Percentiles rank a stretch among this genome's conserved stretches.
These are phyloP conservation scores for Gari tellinella DNA, from an alignment of 2,888 invertebrate species.

Conservation along the genomic window DNA sequence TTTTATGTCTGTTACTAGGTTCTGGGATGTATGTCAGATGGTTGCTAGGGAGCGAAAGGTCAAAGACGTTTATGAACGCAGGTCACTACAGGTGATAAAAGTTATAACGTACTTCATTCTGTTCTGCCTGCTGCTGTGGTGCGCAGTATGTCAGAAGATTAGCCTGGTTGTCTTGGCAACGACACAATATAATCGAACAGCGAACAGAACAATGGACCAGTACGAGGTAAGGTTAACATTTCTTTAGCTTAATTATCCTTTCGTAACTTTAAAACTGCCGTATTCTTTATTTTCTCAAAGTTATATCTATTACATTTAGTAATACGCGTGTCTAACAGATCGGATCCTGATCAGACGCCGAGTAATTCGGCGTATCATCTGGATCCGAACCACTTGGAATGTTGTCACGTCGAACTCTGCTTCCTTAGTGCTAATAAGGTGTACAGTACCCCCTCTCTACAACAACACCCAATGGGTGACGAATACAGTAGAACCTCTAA, in stretches of 20 bases:
- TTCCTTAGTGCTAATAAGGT: too few species aligned
- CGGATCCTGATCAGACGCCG: too few species aligned
- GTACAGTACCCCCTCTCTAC: too few species aligned
- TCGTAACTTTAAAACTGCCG: neutral
- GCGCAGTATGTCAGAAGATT: conserved; percentile 94
- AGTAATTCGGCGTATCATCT: too few species aligned
- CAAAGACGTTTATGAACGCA: conserved; percentile 64
- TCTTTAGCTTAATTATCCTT: neutral
- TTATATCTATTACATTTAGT: too few species aligned
- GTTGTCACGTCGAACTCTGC: too few species aligned
- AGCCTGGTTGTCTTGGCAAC: conserved; percentile 84
- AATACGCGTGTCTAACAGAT: too few species aligned
- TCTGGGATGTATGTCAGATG: conserved; percentile 73
- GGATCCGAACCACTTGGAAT: too few species aligned
- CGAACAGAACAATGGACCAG: conserved; percentile 13
- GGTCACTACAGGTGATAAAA: conserved; percentile 78
- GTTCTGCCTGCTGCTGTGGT: conserved; percentile 92
- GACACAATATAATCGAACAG: conserved; percentile 28
- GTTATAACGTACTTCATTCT: conserved; percentile 93
- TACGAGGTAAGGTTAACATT: conserved; percentile 10
- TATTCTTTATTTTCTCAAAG: neutral
- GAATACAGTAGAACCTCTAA: too few species aligned
- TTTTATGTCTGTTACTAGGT: conserved; percentile 48
- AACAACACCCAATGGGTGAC: too few species aligned
- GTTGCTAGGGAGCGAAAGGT: conserved; percentile 63